Base-by-base conservation (phyloP, 2,888 invertebrate genomes). In the Andrena flavipes region DNA sequence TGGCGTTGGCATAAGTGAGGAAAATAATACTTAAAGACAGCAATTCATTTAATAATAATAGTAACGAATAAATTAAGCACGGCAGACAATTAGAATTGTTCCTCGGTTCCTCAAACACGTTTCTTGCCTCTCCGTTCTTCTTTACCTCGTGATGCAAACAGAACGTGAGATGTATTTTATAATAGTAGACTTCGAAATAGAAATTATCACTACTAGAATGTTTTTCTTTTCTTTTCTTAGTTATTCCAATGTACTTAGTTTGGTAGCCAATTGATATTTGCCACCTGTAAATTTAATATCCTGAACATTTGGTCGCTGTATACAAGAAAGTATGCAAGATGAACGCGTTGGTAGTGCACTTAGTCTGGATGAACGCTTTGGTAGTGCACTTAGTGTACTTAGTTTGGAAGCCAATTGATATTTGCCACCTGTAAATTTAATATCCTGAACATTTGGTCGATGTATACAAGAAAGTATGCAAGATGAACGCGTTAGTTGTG, bases 291-390 rank as follows among this genome's bases (percentile, higher is more conserved):
- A 76, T 63, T 48, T 20, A 71, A 76, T 49, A 82, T 83, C 83
- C 83, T 83, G 83, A 83, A 83, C 83, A 83, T 83, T 76, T 60
- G 83, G 73, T 77, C n/a, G 62, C 42, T 62, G 62, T 23, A 74
- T 83, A 60, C 67, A 63, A 76, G 33, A 74, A 70, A 33, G 60
- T 51, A 56, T 60, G 26, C 48, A 54, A 51, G 51, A 63, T 30
- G 54, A 70, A 54, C 20, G 72, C 33, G 64, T 63, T n/a, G 63
- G n/a, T n/a, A n/a, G n/a, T n/a, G n/a, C n/a, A n/a, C n/a, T n/a
- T n/a, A n/a, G n/a, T n/a, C n/a, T n/a, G n/a, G n/a, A n/a, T n/a
- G n/a, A n/a, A n/a, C n/a, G n/a, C n/a, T n/a, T n/a, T n/a, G n/a
- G n/a, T n/a, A n/a, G n/a, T n/a, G n/a, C n/a, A n/a, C n/a, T n/a